Base-by-base conservation (phyloP, 2,797 vertebrate species). In the Nyctalus aviator region DNA sequence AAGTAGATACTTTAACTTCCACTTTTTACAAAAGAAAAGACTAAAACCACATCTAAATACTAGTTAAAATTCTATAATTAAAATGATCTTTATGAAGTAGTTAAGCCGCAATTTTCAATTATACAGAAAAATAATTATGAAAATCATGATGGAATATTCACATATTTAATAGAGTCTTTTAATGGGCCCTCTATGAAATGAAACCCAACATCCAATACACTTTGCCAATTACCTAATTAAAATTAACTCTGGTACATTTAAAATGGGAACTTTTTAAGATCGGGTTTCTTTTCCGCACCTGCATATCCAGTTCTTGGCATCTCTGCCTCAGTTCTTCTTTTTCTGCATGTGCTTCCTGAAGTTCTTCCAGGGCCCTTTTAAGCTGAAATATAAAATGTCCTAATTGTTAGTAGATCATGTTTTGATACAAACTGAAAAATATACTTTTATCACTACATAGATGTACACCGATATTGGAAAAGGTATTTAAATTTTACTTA, bases 251-350 rank as follows among this genome's bases (percentile, higher is more conserved):
- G 37, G 9, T 30, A 71, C 86, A 69, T 5, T 8, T 66, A 32
- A 91, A 73, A 23, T 82, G 27, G 6, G 64, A 23, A 18, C 50
- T 59, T 87, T 30, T 23, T 25, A n/a, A 8, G 18, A 55, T 32
- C 1, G 1, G 30, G 18, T 12, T 32, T 50, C 71, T 64, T 69
- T 30, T 20, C 59, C 96, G 97, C 95, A 99, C 99, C 99, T 99
- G 99, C 59, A 99, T 94, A 95, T 99, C 99, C 32, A 99, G 98
- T 97, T 99, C 99, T 96, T 99, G 99, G 93, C 99, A 99, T 93
- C 99, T 99, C 79, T 99, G 99, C 20, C 98, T 98, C 76, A 99
- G 95, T 25, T 99, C 99, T 66, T 99, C 99, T 97, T 99, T 99
- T 97, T 99, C 99, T 88, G 98, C 96, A 55, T 98, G 87, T n/a